A percentile compares a stretch with the other conserved stretches of the same genome.
phyloP scores from a whole-genome alignment of 2,888 invertebrate genomes.

The Lordiphosa andalusiaca region DNA sequence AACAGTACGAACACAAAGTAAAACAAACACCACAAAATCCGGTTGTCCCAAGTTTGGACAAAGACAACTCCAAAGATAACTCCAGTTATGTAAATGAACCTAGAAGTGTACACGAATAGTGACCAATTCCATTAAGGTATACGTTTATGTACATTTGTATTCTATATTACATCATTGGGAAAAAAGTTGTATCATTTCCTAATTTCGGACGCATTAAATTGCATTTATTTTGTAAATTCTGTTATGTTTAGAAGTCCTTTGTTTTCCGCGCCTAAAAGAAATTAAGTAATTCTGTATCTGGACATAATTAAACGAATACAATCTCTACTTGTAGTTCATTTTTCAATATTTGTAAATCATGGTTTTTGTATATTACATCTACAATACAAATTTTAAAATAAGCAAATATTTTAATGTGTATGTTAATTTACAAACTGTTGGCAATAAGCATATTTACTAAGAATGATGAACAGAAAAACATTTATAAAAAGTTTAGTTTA shows the following conservation, averaged over 20 bases:
- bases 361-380: constrained; percentile 2
- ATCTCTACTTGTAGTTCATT: constrained; percentile 15
- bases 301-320: constrained; percentile 3
- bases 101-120: constrained; percentile 6
- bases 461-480: background rate
- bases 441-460: constrained; percentile 10
- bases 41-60: constrained; percentile 2
- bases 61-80: constrained; percentile 9
- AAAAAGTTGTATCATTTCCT: background rate
- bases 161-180: background rate
- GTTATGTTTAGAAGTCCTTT: constrained; percentile 7
- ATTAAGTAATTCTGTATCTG: constrained; percentile 5
- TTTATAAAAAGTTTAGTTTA: too few species aligned
- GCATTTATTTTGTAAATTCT: constrained; percentile 19
- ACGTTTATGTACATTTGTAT: background rate
- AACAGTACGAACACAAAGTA: constrained; percentile 2
- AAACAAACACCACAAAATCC: constrained; percentile 11
- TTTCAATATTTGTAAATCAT: constrained; percentile 4
- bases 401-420: constrained; percentile 5
- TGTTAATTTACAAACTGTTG: constrained; percentile 10
- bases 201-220: background rate
- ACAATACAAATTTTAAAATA: constrained; percentile 10
- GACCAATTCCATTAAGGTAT: constrained; percentile 15
- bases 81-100: constrained; percentile 10
- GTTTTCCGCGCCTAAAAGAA: constrained; percentile 11